Evolutionary conservation across 2,888 invertebrate species (phyloP), one percentile per base, ranked within the genome.

Genomic region (Helleia helle): DNA sequence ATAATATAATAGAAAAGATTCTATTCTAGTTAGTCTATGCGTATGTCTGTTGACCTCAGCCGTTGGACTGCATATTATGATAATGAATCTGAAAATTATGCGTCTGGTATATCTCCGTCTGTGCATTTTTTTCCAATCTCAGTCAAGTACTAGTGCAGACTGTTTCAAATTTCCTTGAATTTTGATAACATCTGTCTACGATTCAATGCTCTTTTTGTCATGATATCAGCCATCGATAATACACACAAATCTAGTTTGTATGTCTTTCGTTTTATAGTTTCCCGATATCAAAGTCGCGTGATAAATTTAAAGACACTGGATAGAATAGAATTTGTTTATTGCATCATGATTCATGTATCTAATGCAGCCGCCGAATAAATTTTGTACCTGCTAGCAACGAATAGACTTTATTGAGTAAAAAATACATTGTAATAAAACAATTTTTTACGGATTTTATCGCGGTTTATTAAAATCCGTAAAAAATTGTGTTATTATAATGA

Each of bases 81-180:
- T 69, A 83, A 83, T 80, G 71, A 73, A 80, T 80, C 71, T 80
- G 56, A 79, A 80, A 77, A 79, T 81, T 84, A 84, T 84, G 55
- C 81, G 59, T 44, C 49, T 64, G 74, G 68, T 64, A 69, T 56
- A 59, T 54, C 60, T 51, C 47, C 59, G 74, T 77, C 79, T 76
- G 68, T 77, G 80, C 81, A 83, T 83, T 83, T 79, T 62, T 80
- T 77, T 76, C 66, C 62, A 56, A 74, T 71, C 69, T 75, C 70
- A 62, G 58, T 64, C 65, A 74, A 76, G 76, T 79, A 77, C 77
- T 79, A 71, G 61, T 81, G 80, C 81, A 80, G 71, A 80, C 73
- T 70, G 61, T 70, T 66, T 72, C 63, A 59, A 71, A 77, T 80
- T 81, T 81, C 81, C 80, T 84, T 84, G 83, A 84, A 84, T 84